Percentiles rank a stretch among this genome's conserved stretches.
phyloP scores from a whole-genome alignment of 2,797 vertebrate species.

The Cynodonichthys magdalenae region DNA sequence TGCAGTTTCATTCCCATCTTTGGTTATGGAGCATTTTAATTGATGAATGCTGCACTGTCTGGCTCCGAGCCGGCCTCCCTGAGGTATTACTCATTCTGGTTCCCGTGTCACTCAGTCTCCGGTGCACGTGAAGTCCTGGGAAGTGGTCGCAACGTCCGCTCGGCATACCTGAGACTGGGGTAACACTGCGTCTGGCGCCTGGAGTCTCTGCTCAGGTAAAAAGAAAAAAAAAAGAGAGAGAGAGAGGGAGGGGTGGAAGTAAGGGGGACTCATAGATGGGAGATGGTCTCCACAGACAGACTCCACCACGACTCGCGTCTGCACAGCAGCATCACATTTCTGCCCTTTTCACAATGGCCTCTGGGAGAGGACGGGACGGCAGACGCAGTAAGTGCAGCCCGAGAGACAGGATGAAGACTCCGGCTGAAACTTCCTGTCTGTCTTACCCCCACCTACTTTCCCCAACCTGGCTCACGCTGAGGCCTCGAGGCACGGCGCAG shows the following conservation, averaged over 20 bases:
- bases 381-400: conserved; percentile 52
- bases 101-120: conserved; percentile 65
- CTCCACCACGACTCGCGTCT: conserved; percentile 76
- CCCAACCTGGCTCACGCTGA: conserved; percentile 69
- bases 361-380: conserved; percentile 67
- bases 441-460: conserved; percentile 55
- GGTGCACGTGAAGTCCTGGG: conserved; percentile 77
- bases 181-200: conserved; percentile 89
- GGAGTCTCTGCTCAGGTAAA: conserved; percentile 75
- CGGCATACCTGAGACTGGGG: conserved; percentile 92
- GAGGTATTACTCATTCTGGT: conserved; percentile 42
- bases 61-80: conserved; percentile 30
- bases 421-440: conserved; percentile 71
- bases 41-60: conserved; percentile 51
- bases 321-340: conserved; percentile 77
- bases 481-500: conserved; percentile 61
- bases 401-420: conserved; percentile 68
- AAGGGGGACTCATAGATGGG: conserved; percentile 49
- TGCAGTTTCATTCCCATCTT: conserved; percentile 24
- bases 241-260: conserved; percentile 44
- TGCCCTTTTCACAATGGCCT: conserved; percentile 78
- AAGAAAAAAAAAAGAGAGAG: conserved; percentile 18
- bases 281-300: conserved; percentile 76
- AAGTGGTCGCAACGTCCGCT: conserved; percentile 80
- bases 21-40: conserved; percentile 26